Base-by-base conservation (phyloP, 2,113 vertebrate genomes). In the Zosterops pallidus region DNA sequence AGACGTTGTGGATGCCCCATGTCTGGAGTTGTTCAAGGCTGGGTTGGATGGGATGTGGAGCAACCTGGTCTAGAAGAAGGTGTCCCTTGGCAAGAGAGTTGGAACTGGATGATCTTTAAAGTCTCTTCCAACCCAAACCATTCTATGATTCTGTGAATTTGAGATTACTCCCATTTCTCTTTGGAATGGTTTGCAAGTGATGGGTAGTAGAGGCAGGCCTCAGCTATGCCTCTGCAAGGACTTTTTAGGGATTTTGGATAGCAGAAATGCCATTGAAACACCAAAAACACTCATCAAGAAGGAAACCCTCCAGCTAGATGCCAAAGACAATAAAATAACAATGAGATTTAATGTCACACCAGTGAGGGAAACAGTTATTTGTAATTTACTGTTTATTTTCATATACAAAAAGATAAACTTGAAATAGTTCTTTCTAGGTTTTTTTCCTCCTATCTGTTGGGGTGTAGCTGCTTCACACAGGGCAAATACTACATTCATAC, bases 381-480 rank as follows among this genome's bases (percentile, higher is more conserved):
- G 94, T 95, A 91, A 96, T 97, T 98, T 97, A 98, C 97, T 97
- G 97, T 98, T 98, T 98, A 98, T 98, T 98, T 98, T 98, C 97
- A 99, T 98, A 98, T 99, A 99, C 98, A 99, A 99, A 99, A 99
- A 99, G 98, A 99, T 98, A 98, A 98, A 98, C 98, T 98, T 98
- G 97, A 98, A 98, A 98, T 98, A 98, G 97, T 97, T 97, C 97
- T 97, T 98, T 98, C 98, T 98, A 98, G 97, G 95, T 94, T 95
- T 98, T 95, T 95, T 98, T 96, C 95, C 96, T 98, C 97, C 97
- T 98, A 98, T 96, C 92, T 96, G 96, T 97, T 97, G 98, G 97
- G 97, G 97, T 98, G 97, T 98, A 97, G 97, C 98, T 98, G 98
- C 97, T 97, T 98, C 97, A 97, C 98, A 97, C 97, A 75, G 97